phyloP scores from a whole-genome alignment of 1,140 invertebrate species.

The Antheraea mylitta region DNA sequence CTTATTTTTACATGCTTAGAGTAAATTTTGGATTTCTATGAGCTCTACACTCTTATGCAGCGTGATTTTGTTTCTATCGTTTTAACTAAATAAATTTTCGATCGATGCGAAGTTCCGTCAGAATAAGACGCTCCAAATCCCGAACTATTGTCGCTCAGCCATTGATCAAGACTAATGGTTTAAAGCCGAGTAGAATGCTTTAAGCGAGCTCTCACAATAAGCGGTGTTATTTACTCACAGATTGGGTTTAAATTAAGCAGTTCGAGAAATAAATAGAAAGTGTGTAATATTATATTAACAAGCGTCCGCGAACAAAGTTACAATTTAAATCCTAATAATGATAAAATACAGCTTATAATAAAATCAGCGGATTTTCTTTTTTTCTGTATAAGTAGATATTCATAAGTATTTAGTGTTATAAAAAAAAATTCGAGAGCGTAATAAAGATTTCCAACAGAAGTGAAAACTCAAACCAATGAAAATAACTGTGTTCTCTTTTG shows the following conservation, averaged over 20 bases:
- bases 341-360: too few relatives aligned
- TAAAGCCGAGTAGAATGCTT: conserved; percentile 2
- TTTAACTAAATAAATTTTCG: conserved; percentile 25
- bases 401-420: too few relatives aligned
- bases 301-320: too few relatives aligned
- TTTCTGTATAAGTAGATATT: too few relatives aligned
- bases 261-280: not conserved
- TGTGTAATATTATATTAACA: not conserved
- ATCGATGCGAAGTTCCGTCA: conserved; percentile 24
- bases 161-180: conserved; percentile 33
- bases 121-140: conserved; percentile 24
- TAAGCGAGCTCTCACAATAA: conserved; percentile 1
- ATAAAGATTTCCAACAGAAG: too few relatives aligned
- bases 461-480: too few relatives aligned
- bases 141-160: conserved; percentile 27
- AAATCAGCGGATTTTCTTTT: too few relatives aligned
- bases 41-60: not conserved
- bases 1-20: too few relatives aligned
- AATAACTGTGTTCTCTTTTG: too few relatives aligned
- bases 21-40: not conserved
- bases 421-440: too few relatives aligned
- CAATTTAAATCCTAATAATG: too few relatives aligned
- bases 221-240: not conserved
- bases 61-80: conserved; percentile 5
- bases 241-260: not conserved